Conservation (phyloP, 2,113 vertebrate species). For the Addax nasomaculatus region DNA sequence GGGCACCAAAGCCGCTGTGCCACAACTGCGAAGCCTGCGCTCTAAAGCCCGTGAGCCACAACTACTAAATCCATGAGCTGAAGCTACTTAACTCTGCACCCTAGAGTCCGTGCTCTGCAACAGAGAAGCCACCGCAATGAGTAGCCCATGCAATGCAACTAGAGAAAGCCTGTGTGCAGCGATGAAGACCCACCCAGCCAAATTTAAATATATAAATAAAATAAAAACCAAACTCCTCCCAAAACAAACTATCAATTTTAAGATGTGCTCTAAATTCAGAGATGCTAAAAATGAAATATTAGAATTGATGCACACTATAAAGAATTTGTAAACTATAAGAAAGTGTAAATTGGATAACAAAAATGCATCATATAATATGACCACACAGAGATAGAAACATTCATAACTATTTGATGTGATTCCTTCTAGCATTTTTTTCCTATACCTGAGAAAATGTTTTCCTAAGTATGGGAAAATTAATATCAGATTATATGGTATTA, state of each 20-base stretch:
- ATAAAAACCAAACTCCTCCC: background rate
- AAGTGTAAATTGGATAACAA: background rate
- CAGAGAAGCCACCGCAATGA: background rate
- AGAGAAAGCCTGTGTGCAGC: background rate
- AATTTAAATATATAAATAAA: background rate
- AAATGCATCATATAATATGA: background rate
- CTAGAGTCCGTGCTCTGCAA: background rate
- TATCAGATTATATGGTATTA: background rate
- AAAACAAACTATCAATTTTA: background rate
- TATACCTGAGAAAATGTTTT: background rate
- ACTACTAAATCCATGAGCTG: background rate
- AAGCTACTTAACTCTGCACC: background rate
- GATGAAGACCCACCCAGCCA: background rate
- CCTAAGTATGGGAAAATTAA: background rate
- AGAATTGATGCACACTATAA: background rate
- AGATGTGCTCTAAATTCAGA: conserved; percentile 1
- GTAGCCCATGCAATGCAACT: background rate
- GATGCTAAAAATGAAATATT: background rate
- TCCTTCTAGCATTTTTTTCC: background rate
- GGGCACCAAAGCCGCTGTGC: background rate
- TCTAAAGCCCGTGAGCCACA: background rate
- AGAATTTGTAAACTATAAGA: background rate
- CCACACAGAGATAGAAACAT: background rate
- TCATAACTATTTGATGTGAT: background rate
- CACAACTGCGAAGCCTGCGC: background rate